Evolutionary conservation across 2,888 invertebrate genomes (phyloP), one percentile per base, ranked within the genome.

Genomic region (Copidosoma aretas): DNA sequence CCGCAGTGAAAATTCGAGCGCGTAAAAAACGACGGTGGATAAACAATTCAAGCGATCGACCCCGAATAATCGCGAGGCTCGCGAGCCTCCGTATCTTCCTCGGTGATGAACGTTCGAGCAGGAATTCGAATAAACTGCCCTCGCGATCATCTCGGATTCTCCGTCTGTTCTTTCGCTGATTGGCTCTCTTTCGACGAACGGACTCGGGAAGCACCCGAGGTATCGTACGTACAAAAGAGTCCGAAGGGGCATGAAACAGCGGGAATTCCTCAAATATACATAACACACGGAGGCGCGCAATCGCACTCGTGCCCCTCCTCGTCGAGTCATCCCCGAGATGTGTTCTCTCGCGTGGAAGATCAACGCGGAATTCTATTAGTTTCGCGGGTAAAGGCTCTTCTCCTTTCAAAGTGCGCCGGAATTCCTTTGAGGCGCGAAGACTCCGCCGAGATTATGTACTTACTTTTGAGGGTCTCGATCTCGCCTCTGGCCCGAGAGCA

Each of bases 401-500:
- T 53, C 12, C 39, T 21, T 19, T 49, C 46, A 32, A n/a, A 53
- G 59, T 8, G 10, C 19, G 61, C 15, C 19, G 61, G 60, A 53
- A 66, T 66, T 32, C 63, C 63, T 63, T 68, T 63, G 67, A 63
- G 63, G 32, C 53, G 41, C 17, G 54, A 25, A 64, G 60, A 59
- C 14, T 46, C 39, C 32, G 5, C n/a, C n/a, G 51, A 1, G 24
- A n/a, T 12, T n/a, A 19, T 17, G 57, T 57, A 51, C 60, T 67
- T 61, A 61, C 61, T 67, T 17, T 12, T 19, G 25, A 43, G 67
- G 46, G 57, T 61, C 52, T 61, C 67, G 19, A 61, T 67, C 25
- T 53, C 25, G 53, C 32, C 32, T 32, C 8, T 8, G 8, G 8
- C 32, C n/a, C n/a, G n/a, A n/a, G n/a, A n/a, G n/a, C n/a, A n/a